Base-by-base conservation (phyloP, 2,888 invertebrate genomes). In the Macropis europaea region DNA sequence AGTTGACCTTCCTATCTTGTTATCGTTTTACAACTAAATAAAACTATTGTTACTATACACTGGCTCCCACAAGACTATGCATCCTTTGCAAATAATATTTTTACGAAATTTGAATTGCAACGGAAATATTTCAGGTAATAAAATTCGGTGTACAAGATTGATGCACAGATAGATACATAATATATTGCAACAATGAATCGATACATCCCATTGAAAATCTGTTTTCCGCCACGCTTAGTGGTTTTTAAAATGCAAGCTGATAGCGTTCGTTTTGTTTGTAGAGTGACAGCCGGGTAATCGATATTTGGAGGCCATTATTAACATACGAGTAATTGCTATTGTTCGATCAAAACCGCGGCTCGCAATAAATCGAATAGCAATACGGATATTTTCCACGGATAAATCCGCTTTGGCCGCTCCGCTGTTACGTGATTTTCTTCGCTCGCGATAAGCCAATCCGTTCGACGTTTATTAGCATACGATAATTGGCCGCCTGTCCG, bases 381-480 rank as follows among this genome's bases (percentile, higher is more conserved):
- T 62, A 62, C 56, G 50, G 34, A 48, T 57, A 59, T 69, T 62
- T 62, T 30, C 59, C 38, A 7, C n/a, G 19, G 11, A 24, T 7
- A 38, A 62, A 68, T 47, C 17, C 48, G 3, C 13, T 2, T 0
- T n/a, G 26, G 4, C 2, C 2, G 15, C 47, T 6, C 1, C 26
- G 0, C 4, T 7, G 9, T 28, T 26, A 11, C 56, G 42, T 45
- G 69, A 71, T 64, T 73, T 71, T 64, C 73, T 59, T 73, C 36
- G 34, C 22, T 17, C 4, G 6, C 38, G 52, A 59, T 67, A 67
- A 72, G 62, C 67, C 59, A 62, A 67, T 60, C 62, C 13, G 30
- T 22, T 30, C n/a, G 45, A 34, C 64, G 59, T 62, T 64, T 63
- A 73, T 73, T 73, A 73, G 64, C 75, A 63, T 69, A 68, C 64